Base-by-base conservation (phyloP, 2,888 invertebrate genomes). In the Stenoptilia bipunctidactyla region DNA sequence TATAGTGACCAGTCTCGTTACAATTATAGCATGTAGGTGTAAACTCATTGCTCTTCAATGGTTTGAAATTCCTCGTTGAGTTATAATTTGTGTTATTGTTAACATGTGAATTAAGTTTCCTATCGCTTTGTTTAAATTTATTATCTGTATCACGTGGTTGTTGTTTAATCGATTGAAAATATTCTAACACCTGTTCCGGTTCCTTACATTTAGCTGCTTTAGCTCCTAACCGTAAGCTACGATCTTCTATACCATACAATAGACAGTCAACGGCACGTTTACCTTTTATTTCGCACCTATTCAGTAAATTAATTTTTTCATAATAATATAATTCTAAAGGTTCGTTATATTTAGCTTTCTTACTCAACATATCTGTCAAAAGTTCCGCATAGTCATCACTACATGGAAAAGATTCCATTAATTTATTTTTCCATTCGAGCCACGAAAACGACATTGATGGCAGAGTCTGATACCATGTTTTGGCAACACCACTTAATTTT, bases 351-450 rank as follows among this genome's bases (percentile, higher is more conserved):
- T 33, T 40, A 3, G 41, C 45, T 8, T 39, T 12, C 37, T 41
- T 42, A 2, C 25, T 2, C 12, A 48, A 34, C 48, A 48, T 48
- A 30, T 45, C 44, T 13, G 40, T 42, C n/a, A 47, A 34, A 1
- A 45, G 20, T 15, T 47, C 43, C 0, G 47, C 45, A 15, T 44
- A 48, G 36, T 46, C 42, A 13, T 46, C 46, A 14, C 36, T 41
- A 25, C 39, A 30, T 10, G 48, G 48, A 37, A 48, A 48, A n/a
- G 42, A 46, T 2, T 48, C 45, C 0, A 39, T 25, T 13, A 48
- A 15, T 9, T 44, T 44, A 2, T 2, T 14, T 40, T 45, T 48
- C 45, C 45, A 45, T 15, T 48, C 45, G 2, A 15, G 9, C 46
- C 48, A 45, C 4, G 48, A 13, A 36, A 33, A 41, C 6, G 38